phyloP scores from a whole-genome alignment of 2,797 vertebrate species.

The Myotis findleyi region DNA sequence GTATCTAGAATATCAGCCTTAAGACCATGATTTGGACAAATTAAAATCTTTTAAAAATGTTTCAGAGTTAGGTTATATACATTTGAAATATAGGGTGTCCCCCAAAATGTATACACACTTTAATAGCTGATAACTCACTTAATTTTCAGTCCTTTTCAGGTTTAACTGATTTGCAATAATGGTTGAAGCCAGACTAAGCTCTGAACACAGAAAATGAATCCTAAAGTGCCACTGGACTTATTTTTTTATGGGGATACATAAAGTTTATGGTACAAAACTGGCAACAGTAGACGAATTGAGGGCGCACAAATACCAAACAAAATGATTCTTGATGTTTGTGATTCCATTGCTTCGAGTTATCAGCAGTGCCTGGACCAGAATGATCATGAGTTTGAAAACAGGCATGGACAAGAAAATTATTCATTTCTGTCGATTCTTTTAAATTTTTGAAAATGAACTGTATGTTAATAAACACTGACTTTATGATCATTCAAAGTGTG shows the following conservation, averaged over 20 bases:
- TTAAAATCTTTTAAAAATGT: background rate
- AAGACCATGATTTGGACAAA: background rate
- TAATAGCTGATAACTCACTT: background rate
- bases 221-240: background rate
- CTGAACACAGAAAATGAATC: background rate
- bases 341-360: background rate
- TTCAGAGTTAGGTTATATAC: background rate
- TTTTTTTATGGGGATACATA: no score
- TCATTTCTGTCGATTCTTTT: background rate
- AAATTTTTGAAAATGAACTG: background rate
- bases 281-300: no score
- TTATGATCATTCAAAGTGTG: background rate
- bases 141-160: background rate
- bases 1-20: background rate
- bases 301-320: background rate
- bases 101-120: background rate
- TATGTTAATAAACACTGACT: background rate
- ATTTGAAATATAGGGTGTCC: background rate
- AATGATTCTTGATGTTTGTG: background rate
- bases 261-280: no score
- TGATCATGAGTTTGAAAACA: background rate
- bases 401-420: background rate
- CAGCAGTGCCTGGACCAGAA: background rate
- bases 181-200: background rate
- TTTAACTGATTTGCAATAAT: background rate